Conservation (phyloP, 2,113 vertebrate genomes). For the Charina bottae region DNA sequence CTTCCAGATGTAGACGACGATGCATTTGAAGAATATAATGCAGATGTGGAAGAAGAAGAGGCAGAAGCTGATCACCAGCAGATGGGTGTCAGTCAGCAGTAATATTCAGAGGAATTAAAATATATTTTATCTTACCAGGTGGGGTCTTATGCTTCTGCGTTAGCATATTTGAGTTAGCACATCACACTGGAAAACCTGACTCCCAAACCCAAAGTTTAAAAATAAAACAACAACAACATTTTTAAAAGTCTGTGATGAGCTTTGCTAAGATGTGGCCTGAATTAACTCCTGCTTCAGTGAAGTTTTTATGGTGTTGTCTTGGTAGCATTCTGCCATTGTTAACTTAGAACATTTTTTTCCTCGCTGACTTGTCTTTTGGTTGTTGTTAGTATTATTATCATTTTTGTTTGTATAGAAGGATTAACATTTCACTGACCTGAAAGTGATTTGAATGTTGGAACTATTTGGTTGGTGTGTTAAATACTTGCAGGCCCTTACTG, state of each 20-base stretch:
- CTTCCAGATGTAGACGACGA: slow-evolving; percentile 96
- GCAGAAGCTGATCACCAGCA: slow-evolving; percentile 96
- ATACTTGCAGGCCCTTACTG: slow-evolving; percentile 59
- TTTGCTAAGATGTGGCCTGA: slow-evolving; percentile 75
- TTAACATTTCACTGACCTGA: slow-evolving; percentile 58
- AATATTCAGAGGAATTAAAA: slow-evolving; percentile 67
- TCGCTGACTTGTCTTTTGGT: slow-evolving; percentile 63
- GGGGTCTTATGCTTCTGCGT: slow-evolving; percentile 63
- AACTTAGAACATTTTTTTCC: slow-evolving; percentile 70
- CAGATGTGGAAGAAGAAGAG: slow-evolving; percentile 95
- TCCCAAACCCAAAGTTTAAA: slow-evolving; percentile 65
- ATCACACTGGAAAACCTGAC: slow-evolving; percentile 67
- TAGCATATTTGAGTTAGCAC: slow-evolving; percentile 64
- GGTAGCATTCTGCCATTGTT: slow-evolving; percentile 71
- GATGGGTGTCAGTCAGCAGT: slow-evolving; percentile 99
- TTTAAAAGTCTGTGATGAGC: slow-evolving; percentile 66
- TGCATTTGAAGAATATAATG: slow-evolving; percentile 95
- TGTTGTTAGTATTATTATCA: slow-evolving; percentile 22
- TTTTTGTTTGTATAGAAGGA: slow-evolving; percentile 53
- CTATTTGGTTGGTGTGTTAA: slow-evolving; percentile 39
- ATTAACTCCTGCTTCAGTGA: slow-evolving; percentile 70
- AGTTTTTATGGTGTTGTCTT: slow-evolving; percentile 72
- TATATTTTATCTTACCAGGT: slow-evolving; percentile 58
- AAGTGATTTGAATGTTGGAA: slow-evolving; percentile 66
- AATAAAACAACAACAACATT: slow-evolving; percentile 55